phyloP scores from a whole-genome alignment of 2,113 vertebrate species.

The Naja naja region DNA sequence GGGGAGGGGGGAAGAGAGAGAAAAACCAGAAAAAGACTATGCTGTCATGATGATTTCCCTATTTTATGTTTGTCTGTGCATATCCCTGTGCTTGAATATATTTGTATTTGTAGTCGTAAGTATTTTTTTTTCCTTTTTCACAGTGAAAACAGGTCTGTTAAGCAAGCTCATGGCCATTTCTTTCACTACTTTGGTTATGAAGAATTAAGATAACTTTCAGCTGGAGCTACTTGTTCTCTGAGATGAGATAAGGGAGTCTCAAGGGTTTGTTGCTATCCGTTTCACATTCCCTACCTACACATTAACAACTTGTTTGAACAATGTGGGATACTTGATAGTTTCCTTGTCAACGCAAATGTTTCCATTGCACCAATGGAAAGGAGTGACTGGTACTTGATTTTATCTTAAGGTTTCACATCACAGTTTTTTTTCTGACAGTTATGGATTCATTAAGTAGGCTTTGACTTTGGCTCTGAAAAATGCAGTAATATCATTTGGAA shows the following conservation, averaged over 20 bases:
- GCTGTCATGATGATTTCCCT: not conserved
- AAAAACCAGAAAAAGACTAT: not conserved
- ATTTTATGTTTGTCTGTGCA: not conserved
- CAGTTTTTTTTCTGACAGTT: not conserved
- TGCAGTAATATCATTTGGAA: not conserved
- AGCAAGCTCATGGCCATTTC: not conserved
- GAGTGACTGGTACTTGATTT: not conserved
- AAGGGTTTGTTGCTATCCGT: fast-evolving
- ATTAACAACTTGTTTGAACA: conserved; percentile 25
- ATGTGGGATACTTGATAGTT: not conserved
- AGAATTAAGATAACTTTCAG: conserved; percentile 30
- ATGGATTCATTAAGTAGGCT: not conserved
- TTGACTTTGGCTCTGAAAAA: not conserved
- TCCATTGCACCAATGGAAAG: conserved; percentile 13
- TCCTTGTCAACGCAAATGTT: conserved; percentile 1
- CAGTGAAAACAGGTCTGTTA: not conserved
- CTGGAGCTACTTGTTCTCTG: not conserved
- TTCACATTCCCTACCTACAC: not conserved
- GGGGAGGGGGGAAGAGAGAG: fast-evolving
- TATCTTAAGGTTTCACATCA: not conserved
- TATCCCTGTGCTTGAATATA: not conserved
- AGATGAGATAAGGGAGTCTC: not conserved
- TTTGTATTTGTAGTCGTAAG: not conserved
- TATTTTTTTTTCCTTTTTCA: not conserved
- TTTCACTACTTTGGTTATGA: not conserved